phyloP scores from a whole-genome alignment of 2,888 invertebrate species.

The Troilus luridus region DNA sequence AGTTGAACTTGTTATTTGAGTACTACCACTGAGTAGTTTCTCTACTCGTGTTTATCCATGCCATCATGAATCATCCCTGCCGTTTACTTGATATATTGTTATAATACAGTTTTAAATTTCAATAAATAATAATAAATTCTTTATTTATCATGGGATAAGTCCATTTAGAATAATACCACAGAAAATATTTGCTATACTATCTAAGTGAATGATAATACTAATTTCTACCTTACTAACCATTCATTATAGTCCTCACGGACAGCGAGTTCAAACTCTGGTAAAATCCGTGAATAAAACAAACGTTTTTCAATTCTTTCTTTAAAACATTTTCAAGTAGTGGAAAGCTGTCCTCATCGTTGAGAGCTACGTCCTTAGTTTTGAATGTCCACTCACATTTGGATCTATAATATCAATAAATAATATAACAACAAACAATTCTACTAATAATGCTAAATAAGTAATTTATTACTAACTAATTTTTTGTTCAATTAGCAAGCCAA shows the following conservation, averaged over 20 bases:
- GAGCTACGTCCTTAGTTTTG: background rate
- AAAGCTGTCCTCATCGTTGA: background rate
- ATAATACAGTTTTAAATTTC: no score
- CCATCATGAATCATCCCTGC: no score
- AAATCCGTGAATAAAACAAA: background rate
- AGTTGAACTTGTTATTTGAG: no score
- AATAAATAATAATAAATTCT: no score
- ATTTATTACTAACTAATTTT: no score
- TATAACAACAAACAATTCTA: background rate
- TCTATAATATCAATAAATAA: background rate
- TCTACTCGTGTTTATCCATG: no score
- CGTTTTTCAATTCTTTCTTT: background rate
- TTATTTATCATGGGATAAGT: no score
- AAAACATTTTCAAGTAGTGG: background rate
- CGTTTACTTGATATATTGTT: no score
- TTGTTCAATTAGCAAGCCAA: no score
- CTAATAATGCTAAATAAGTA: no score
- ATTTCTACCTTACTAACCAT: background rate
- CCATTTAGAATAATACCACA: no score
- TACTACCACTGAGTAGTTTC: no score
- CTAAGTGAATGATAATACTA: background rate
- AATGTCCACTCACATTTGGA: background rate
- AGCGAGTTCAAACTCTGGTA: background rate
- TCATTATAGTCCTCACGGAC: background rate
- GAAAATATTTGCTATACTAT: background rate